Base-by-base conservation (phyloP, 2,797 vertebrate species). In the Peromyscus attwateri region DNA sequence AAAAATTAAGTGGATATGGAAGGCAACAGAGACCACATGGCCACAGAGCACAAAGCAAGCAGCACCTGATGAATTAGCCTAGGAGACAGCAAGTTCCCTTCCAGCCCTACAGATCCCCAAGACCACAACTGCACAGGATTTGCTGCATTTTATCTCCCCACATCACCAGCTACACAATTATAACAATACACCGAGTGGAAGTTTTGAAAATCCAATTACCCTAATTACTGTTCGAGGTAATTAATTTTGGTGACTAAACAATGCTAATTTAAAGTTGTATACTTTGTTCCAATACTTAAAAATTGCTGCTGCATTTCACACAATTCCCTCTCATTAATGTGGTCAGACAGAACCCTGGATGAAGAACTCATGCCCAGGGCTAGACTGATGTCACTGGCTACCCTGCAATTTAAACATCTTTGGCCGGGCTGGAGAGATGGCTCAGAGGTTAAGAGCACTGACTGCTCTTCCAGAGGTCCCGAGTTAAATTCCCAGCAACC, bases 221-320 rank as follows among this genome's bases (percentile, higher is more conserved):
- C 71, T 81, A 62, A 90, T 70, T 29, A 80, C 60, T 76, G 55
- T 62, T 91, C 4, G 40, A 92, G 62, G 90, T 83, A 70, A 91
- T 82, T 55, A 73, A 70, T 92, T 79, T 70, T 40, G 70, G 84
- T 4, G 1, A 81, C n/a, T 49, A 87, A 77, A n/a, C 70, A 40
- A 31, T 60, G 79, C 64, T 60, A 40, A 85, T 88, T 91, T 84
- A n/a, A 93, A 96, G 89, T 66, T 84, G 79, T 19, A 37, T 19
- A 52, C 75, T 95, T 88, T 76, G 57, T 52, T 85, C 60, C 57
- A 16, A 27, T 31, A 70, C 57, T 91, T 71, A 14, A 84, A 95
- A 83, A 70, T 14, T 25, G 66, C 27, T 68, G n/a, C 25, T 37
- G 12, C 31, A 16, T 70, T 92, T 94, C 83, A 52, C 34, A 5